A percentile compares a stretch with the other conserved stretches of the same genome.
Evolutionary conservation across 2,888 invertebrate genomes (phyloP).

Genomic region (Oconnorella tubifera): DNA sequence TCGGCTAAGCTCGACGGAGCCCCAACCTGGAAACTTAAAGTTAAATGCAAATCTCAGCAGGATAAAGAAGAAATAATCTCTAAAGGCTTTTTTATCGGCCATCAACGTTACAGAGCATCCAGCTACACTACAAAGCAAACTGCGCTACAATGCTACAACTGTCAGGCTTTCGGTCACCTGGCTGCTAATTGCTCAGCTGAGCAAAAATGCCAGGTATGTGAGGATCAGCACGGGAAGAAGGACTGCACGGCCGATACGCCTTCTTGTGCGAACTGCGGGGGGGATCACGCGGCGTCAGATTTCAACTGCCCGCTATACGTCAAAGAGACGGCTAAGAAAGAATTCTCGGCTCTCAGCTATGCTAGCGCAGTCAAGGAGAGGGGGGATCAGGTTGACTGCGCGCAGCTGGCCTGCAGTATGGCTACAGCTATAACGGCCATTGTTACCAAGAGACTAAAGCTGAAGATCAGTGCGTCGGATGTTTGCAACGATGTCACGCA

Average conservation of each 20-base stretch:
- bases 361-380: neutral
- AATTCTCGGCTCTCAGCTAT: neutral
- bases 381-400: neutral
- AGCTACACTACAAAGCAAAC: neutral
- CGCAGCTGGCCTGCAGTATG: neutral
- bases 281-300: slow-evolving; percentile 1
- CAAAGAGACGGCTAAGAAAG: neutral
- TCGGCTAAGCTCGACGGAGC: neutral
- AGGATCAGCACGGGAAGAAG: neutral
- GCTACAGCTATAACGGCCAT: neutral
- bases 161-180: slow-evolving; percentile 1
- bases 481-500: neutral
- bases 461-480: neutral
- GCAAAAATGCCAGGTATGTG: neutral
- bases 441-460: neutral
- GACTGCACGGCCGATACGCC: neutral
- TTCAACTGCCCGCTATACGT: neutral
- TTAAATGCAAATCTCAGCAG: neutral
- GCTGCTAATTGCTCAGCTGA: neutral
- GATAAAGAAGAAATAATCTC: neutral
- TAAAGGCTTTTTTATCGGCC: slow-evolving; percentile 1
- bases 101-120: neutral
- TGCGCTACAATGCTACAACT: slow-evolving; percentile 4
- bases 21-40: slow-evolving; percentile 3
- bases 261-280: neutral